Conservation (phyloP, 1,140 invertebrate species). For the Cyclargus thomasi region DNA sequence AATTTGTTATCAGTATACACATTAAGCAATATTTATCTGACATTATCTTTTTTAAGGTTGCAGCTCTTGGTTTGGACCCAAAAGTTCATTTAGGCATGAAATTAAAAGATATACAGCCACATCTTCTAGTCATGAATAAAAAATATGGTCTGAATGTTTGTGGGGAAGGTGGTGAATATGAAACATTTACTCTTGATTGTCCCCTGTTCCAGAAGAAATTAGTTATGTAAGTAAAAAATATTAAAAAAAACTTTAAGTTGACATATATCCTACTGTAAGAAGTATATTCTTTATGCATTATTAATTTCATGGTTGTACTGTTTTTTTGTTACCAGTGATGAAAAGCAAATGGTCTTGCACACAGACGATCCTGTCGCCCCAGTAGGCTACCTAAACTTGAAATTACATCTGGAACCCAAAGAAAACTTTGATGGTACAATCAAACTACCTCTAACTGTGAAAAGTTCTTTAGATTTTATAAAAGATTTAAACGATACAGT, state of each 20-base stretch:
- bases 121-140: conserved; percentile 91
- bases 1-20: no score
- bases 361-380: conserved; percentile 94
- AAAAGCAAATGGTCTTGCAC: conserved; percentile 90
- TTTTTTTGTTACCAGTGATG: conserved; percentile 81
- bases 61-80: conserved; percentile 91
- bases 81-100: conserved; percentile 91
- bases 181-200: conserved; percentile 98
- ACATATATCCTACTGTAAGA: background rate
- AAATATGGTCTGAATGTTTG: conserved; percentile 98
- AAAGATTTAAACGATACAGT: conserved; percentile 77
- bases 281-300: no score
- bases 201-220: conserved; percentile 94
- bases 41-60: conserved; percentile 76
- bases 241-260: background rate
- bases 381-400: conserved; percentile 94
- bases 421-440: conserved; percentile 64
- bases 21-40: background rate
- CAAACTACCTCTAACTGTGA: conserved; percentile 72
- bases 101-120: conserved; percentile 88
- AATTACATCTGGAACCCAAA: conserved; percentile 85
- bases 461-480: conserved; percentile 76
- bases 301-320: background rate
- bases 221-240: conserved; percentile 84
- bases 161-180: conserved; percentile 99